Evolutionary conservation across 2,888 invertebrate genomes (phyloP).

Genomic region (Linyphia triangularis): DNA sequence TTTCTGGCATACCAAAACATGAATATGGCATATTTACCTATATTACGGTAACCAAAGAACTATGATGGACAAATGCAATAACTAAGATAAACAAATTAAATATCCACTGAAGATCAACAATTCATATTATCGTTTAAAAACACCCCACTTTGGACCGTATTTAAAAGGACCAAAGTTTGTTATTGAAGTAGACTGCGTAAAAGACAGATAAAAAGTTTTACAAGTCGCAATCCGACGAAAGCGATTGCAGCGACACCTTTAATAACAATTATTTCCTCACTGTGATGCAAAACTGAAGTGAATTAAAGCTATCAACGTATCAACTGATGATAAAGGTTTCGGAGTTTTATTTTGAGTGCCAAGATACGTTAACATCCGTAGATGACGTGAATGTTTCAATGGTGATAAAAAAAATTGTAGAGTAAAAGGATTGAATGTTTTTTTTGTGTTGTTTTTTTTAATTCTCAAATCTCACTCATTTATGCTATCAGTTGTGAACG

Average conservation of each 20-base stretch:
- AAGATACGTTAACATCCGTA: too few relatives aligned
- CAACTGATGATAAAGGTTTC: neutral
- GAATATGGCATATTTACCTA: neutral
- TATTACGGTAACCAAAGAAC: neutral
- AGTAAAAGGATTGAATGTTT: neutral
- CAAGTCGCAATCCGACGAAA: neutral
- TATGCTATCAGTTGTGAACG: neutral
- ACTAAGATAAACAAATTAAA: neutral
- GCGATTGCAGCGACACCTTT: conserved; percentile 45
- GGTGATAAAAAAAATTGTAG: neutral
- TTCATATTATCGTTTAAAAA: neutral
- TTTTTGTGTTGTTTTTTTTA: neutral
- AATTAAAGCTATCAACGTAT: too few relatives aligned
- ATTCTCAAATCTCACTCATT: neutral
- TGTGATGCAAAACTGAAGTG: neutral
- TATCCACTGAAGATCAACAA: neutral
- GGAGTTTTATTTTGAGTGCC: neutral
- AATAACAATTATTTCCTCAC: neutral
- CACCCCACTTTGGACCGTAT: neutral
- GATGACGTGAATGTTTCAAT: neutral
- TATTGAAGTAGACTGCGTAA: neutral
- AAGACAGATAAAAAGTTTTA: conserved; percentile 23
- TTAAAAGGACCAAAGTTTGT: conserved; percentile 11
- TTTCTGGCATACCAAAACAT: too few relatives aligned
- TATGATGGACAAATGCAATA: neutral